Conservation (phyloP, 2,797 vertebrate species). For the Myotis planiceps region DNA sequence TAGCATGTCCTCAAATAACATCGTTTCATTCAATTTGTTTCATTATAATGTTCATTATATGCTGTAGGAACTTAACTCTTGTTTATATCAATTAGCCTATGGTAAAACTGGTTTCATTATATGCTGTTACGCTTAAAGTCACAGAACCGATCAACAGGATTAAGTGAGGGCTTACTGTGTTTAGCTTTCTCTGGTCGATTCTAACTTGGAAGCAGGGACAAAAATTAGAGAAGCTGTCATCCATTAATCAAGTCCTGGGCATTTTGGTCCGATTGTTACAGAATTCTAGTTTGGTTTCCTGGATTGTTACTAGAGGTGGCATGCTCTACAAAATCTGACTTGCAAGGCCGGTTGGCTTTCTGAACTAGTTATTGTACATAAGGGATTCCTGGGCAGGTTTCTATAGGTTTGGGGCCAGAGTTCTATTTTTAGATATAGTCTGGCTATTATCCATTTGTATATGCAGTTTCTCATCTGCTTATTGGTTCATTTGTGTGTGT, state of each 20-base stretch:
- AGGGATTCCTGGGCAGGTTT: not conserved
- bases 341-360: not conserved
- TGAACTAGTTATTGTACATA: not conserved
- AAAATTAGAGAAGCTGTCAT: not conserved
- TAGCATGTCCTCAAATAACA: not conserved
- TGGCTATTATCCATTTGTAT: not conserved
- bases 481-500: not conserved
- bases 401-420: not conserved
- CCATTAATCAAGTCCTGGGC: not conserved
- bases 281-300: not conserved
- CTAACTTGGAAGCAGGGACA: not conserved
- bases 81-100: not conserved
- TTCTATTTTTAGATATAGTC: not conserved
- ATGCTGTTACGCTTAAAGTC: not conserved
- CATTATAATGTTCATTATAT: not conserved
- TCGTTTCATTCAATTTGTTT: not conserved
- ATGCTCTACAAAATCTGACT: not conserved
- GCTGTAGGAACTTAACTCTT: not conserved
- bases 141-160: not conserved
- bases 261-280: not conserved
- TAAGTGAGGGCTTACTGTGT: not conserved
- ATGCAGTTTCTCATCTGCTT: not conserved
- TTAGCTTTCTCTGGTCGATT: not conserved
- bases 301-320: not conserved
- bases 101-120: not conserved